phyloP scores from a whole-genome alignment of 2,113 vertebrate species.

The Sebastes schlegelii region DNA sequence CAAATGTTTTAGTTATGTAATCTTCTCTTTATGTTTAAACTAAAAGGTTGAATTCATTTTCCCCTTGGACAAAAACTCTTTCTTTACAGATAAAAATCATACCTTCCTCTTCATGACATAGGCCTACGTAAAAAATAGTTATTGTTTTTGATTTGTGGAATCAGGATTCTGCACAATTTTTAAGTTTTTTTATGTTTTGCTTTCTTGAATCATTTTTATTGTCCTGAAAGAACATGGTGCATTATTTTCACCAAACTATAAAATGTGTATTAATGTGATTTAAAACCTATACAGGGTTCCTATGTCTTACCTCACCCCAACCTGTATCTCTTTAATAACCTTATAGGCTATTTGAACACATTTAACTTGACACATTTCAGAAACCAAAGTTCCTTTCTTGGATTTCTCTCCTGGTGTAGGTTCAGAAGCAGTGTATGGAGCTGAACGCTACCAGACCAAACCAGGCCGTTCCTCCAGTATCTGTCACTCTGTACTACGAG shows the following conservation, averaged over 20 bases:
- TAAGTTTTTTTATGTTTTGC: no score
- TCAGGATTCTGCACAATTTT: background rate
- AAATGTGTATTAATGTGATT: no score
- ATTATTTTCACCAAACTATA: background rate
- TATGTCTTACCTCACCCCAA: background rate
- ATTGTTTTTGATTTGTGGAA: background rate
- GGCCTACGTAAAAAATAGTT: background rate
- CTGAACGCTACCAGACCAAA: constrained; percentile 55
- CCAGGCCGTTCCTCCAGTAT: constrained; percentile 56
- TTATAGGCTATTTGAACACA: background rate
- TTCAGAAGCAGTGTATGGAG: constrained; percentile 80
- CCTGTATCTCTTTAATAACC: background rate
- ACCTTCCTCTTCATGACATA: background rate
- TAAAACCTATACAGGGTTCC: background rate
- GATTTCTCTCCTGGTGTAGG: constrained; percentile 67
- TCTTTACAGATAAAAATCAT: background rate
- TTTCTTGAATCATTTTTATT: no score
- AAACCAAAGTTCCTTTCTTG: background rate
- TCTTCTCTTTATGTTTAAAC: background rate
- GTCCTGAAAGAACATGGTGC: background rate
- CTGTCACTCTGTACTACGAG: constrained; percentile 89
- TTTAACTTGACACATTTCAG: background rate
- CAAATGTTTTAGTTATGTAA: background rate
- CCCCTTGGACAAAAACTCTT: background rate
- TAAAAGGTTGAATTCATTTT: background rate